A percentile compares a stretch with the other conserved stretches of the same genome.
phyloP scores from a whole-genome alignment of 2,888 invertebrate genomes.

The Thelaira solivaga region DNA sequence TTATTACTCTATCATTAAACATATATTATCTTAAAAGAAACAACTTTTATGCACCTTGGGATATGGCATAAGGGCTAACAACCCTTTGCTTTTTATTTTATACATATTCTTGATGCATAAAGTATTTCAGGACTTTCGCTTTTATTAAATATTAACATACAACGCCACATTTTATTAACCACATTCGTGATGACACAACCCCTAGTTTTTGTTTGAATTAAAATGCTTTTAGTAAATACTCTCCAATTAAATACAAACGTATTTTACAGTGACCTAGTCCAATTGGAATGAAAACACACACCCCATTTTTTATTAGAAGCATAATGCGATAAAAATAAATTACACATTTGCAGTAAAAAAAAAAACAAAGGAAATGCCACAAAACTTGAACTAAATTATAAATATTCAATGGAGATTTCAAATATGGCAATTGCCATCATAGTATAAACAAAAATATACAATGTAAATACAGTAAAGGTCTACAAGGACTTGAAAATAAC shows the following conservation, averaged over 20 bases:
- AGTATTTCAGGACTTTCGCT: not conserved
- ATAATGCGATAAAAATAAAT: conserved; percentile 13
- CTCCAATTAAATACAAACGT: conserved; percentile 6
- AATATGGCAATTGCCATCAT: conserved; percentile 1
- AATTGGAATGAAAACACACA: conserved; percentile 31
- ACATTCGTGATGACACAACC: conserved; percentile 30
- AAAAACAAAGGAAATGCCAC: conserved; percentile 8
- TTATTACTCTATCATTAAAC: no score
- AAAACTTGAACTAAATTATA: conserved; percentile 3
- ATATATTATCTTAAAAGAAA: no score
- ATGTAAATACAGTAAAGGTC: not conserved
- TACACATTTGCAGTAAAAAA: not conserved
- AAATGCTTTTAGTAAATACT: not conserved
- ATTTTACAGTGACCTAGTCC: conserved; percentile 58
- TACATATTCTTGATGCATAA: not conserved
- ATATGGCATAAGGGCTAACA: not conserved
- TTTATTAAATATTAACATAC: conserved; percentile 9
- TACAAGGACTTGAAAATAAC: not conserved
- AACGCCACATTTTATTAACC: not conserved
- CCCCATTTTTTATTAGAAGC: conserved; percentile 6
- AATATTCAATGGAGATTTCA: conserved; percentile 23
- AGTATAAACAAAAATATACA: not conserved
- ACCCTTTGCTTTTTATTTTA: not conserved
- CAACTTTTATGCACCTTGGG: no score
- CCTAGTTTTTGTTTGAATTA: not conserved